A percentile compares a stretch with the other conserved stretches of the same genome.
Evolutionary conservation across 2,113 vertebrate genomes (phyloP).

Genomic region (Anseranas semipalmata): DNA sequence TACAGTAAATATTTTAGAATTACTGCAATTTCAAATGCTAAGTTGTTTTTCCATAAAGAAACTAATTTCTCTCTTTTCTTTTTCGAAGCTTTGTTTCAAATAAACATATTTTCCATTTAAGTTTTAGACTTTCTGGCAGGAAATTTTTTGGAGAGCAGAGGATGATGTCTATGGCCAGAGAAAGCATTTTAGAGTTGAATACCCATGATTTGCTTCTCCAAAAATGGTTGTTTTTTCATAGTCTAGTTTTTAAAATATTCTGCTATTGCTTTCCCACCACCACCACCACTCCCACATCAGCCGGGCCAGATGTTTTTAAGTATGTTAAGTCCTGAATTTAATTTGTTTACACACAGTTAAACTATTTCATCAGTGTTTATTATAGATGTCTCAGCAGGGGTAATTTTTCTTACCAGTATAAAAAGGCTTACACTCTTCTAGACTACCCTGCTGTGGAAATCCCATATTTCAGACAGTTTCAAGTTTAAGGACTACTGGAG

Average conservation of each 20-base stretch:
- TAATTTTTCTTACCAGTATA: slow-evolving; percentile 18
- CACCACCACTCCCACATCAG: slow-evolving; percentile 23
- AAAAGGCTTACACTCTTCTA: neutral
- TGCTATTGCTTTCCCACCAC: slow-evolving; percentile 44
- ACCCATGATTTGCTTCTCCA: neutral
- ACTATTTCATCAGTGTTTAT: slow-evolving; percentile 54
- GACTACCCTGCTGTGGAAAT: neutral
- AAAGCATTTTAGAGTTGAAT: slow-evolving; percentile 16
- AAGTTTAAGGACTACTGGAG: neutral
- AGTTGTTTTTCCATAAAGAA: neutral
- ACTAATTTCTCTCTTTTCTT: neutral
- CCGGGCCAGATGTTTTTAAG: slow-evolving; percentile 57
- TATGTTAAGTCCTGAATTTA: slow-evolving; percentile 50
- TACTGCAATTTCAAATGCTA: neutral
- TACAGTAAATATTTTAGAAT: neutral
- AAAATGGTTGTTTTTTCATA: neutral
- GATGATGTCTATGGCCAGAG: neutral
- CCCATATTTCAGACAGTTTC: neutral
- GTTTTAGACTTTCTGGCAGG: neutral
- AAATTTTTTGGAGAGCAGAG: neutral
- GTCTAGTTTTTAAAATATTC: slow-evolving; percentile 22
- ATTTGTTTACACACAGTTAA: slow-evolving; percentile 58
- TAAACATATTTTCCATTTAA: neutral
- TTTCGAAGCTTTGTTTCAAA: neutral
- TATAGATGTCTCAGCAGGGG: slow-evolving; percentile 40